Base-by-base conservation (phyloP, 2,797 vertebrate species). In the Peromyscus nudipes region DNA sequence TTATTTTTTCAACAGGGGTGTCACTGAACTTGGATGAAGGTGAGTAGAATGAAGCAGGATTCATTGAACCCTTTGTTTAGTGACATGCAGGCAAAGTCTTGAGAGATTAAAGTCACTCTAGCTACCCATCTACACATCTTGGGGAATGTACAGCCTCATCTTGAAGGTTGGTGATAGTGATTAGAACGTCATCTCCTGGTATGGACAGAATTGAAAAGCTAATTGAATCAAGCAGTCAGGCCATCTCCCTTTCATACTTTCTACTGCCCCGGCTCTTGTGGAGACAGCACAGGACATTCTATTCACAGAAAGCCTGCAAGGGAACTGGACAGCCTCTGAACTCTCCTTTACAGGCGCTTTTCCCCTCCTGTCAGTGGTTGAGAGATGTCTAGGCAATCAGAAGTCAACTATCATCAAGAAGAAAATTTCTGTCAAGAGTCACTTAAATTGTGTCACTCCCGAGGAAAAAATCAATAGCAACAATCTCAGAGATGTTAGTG, bases 381-480 rank as follows among this genome's bases (percentile, higher is more conserved):
- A 65, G 80, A 93, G 71, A 96, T 90, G 71, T 84, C 92, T 64
- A 89, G 80, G 76, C 85, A 97, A 96, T 98, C 92, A 97, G 97
- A 94, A 96, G 83, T 94, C 71, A 4, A 92, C 89, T 92, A 81
- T 96, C 92, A 98, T 96, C 95, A 94, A 93, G 86, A 92, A 96
- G 95, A 97, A 97, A 96, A 96, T 89, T 95, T 91, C 86, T 94
- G 76, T 92, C 94, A 95, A 95, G 95, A 96, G 89, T 88, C 92
- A 91, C 96, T 96, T 96, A 98, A 98, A 96, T 86, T 92, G 57
- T 95, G 85, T 92, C 97, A 96, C 62, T 94, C 92, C 85, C 62
- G 37, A 93, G 37, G 89, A 91, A 96, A 67, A 96, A 97, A 95
- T 96, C 97, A 27, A 96, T 92, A 97, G 27, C 94, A 96, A 97